phyloP scores from a whole-genome alignment of 2,797 vertebrate species.

The Coccyzus lansbergi region DNA sequence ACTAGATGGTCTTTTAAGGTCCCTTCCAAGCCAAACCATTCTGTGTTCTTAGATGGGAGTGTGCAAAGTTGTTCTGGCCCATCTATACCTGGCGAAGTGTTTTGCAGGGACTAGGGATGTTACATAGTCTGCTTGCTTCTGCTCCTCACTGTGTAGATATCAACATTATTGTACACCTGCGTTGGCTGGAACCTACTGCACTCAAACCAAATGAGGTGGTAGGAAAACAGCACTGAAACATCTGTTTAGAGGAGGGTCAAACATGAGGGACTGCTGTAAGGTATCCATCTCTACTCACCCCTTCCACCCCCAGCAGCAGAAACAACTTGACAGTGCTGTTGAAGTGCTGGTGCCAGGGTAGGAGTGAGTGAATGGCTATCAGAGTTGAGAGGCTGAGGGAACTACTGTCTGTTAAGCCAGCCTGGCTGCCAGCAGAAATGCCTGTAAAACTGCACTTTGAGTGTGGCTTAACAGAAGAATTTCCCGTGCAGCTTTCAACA shows the following conservation, averaged over 20 bases:
- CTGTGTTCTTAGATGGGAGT: too few species aligned
- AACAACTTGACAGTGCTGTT: neutral
- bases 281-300: neutral
- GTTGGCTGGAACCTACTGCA: neutral
- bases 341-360: neutral
- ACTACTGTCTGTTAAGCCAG: neutral
- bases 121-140: neutral
- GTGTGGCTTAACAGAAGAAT: neutral
- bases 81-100: neutral
- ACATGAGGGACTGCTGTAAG: rapidly evolving
- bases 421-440: neutral
- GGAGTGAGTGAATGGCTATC: neutral
- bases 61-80: neutral
- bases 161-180: neutral
- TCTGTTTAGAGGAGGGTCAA: neutral
- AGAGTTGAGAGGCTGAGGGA: neutral
- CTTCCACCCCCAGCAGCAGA: neutral
- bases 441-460: neutral
- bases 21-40: too few species aligned
- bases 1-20: too few species aligned
- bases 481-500: neutral
- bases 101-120: rapidly evolving
- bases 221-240: neutral
- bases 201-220: neutral
- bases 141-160: neutral